Conservation (phyloP, 2,797 vertebrate genomes). For the Microctenopoma lineatum region DNA sequence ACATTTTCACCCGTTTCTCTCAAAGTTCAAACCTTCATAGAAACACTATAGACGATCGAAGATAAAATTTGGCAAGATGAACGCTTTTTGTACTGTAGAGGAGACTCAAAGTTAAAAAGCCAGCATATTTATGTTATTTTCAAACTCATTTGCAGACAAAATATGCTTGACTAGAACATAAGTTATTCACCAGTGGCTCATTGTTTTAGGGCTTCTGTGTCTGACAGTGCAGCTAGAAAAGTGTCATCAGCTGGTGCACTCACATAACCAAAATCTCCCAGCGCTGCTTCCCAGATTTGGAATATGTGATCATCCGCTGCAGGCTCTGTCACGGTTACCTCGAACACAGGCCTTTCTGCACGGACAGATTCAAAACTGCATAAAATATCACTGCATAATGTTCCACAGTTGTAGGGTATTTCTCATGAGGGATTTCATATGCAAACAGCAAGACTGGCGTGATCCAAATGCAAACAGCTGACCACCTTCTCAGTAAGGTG, state of each 20-base stretch:
- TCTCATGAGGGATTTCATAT: slow-evolving; percentile 6
- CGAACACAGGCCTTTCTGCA: slow-evolving; percentile 3
- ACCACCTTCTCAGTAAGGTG: not conserved
- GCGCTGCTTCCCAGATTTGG: slow-evolving; percentile 16
- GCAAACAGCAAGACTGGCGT: not conserved
- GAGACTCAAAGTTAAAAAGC: too few relatives aligned
- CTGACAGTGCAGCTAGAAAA: slow-evolving; percentile 1
- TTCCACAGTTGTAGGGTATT: slow-evolving; percentile 1
- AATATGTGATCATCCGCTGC: slow-evolving; percentile 10
- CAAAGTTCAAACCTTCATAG: too few relatives aligned
- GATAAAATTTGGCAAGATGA: too few relatives aligned
- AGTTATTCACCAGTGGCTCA: not conserved
- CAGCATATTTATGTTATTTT: too few relatives aligned
- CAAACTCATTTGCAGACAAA: too few relatives aligned
- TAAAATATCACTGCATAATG: slow-evolving; percentile 1
- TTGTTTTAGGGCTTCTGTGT: not conserved
- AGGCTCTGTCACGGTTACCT: slow-evolving; percentile 13
- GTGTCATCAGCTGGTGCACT: slow-evolving; percentile 29
- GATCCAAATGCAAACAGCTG: not conserved
- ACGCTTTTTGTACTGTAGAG: too few relatives aligned
- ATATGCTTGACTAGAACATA: too few relatives aligned
- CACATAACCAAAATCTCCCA: not conserved
- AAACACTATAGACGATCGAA: too few relatives aligned
- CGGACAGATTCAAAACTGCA: slow-evolving; percentile 2
- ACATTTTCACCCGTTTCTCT: too few relatives aligned